A percentile compares a stretch with the other conserved stretches of the same genome.
Conservation (phyloP, 2,113 vertebrate genomes). For the Patagioenas fasciata region DNA sequence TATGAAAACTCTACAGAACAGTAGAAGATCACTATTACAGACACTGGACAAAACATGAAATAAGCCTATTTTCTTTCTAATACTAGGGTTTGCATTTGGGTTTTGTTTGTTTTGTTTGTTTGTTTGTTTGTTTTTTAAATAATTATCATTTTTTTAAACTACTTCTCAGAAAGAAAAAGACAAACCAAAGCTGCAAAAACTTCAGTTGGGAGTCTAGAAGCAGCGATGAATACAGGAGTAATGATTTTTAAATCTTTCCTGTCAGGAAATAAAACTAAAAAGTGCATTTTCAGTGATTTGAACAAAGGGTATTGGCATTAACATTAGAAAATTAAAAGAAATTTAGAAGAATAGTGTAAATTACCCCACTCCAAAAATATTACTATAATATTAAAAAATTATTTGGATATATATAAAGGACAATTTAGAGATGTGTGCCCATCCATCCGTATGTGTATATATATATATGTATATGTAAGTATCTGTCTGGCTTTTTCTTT, state of each 20-base stretch:
- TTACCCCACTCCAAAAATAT: background rate
- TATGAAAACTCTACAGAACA: background rate
- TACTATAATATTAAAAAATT: background rate
- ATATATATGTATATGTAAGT: background rate
- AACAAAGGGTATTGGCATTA: background rate
- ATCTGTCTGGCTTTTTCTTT: background rate
- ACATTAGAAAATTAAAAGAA: background rate
- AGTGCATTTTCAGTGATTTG: background rate
- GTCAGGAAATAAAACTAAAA: background rate
- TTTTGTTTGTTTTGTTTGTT: background rate
- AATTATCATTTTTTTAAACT: background rate
- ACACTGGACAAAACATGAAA: background rate
- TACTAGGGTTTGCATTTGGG: background rate
- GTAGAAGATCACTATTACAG: background rate
- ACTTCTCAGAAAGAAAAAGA: background rate
- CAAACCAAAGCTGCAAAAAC: background rate
- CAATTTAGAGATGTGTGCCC: background rate
- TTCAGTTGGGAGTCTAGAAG: background rate
- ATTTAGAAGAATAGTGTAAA: background rate
- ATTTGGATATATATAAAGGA: background rate
- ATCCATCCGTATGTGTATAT: background rate
- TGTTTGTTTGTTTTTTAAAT: background rate
- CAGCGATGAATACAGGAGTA: background rate
- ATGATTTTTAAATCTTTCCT: background rate
- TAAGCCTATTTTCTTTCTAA: background rate